Conservation (phyloP, 2,888 invertebrate species). For the Xestia rhomboidea region DNA sequence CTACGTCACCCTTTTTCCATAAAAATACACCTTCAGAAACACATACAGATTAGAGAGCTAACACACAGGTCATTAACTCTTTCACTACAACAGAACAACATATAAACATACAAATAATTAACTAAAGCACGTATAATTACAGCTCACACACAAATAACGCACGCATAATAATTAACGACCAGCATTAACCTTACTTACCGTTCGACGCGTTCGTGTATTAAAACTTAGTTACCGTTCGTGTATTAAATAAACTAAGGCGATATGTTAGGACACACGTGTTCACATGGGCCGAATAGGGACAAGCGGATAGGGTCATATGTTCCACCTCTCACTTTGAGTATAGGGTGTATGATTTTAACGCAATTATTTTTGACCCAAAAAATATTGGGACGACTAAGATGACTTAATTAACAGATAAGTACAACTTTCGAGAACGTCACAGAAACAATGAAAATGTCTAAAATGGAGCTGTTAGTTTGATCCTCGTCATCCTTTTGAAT, state of each 20-base stretch:
- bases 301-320: conserved; percentile 57
- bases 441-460: not conserved
- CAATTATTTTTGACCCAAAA: not conserved
- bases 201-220: conserved; percentile 31
- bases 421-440: not conserved
- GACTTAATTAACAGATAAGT: not conserved
- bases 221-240: conserved; percentile 16
- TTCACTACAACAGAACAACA: conserved; percentile 9
- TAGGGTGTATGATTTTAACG: conserved; percentile 29
- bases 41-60: conserved; percentile 25
- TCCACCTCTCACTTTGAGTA: conserved; percentile 64
- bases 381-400: too few species aligned
- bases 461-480: not conserved
- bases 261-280: conserved; percentile 62
- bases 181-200: conserved; percentile 43
- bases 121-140: conserved; percentile 33
- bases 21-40: not conserved
- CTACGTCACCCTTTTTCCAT: not conserved
- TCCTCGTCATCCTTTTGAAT: too few species aligned
- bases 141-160: conserved; percentile 31
- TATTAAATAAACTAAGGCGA: conserved; percentile 39
- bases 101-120: conserved; percentile 33
- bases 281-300: conserved; percentile 65
- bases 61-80: conserved; percentile 21
- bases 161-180: conserved; percentile 38